These are phyloP conservation scores for Petaurus breviceps DNA, from an alignment of 2,113 vertebrate species.

Conservation along the genomic window DNA sequence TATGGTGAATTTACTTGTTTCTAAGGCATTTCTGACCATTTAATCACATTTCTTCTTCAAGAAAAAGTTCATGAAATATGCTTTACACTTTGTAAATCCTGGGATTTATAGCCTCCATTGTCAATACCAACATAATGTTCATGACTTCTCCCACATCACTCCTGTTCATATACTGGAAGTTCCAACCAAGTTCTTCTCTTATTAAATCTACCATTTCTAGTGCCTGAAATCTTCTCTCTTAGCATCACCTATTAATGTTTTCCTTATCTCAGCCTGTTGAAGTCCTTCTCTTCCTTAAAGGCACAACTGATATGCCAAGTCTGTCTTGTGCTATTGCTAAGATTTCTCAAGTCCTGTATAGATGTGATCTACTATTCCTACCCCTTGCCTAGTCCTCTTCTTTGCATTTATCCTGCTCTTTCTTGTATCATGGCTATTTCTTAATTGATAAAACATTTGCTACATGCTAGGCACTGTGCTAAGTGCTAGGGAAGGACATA, in stretches of 20 bases:
- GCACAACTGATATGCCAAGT: neutral
- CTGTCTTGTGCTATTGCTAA: neutral
- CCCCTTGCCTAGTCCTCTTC: neutral
- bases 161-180: neutral
- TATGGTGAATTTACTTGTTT: neutral
- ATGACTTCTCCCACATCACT: neutral
- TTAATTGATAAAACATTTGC: neutral
- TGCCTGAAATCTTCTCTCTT: neutral
- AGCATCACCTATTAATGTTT: neutral
- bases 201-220: neutral
- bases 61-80: neutral
- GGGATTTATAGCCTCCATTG: neutral
- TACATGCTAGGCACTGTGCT: neutral
- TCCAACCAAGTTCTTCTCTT: neutral
- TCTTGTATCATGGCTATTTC: neutral
- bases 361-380: neutral
- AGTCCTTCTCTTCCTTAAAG: neutral
- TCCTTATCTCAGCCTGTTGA: neutral
- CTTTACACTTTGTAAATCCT: neutral
- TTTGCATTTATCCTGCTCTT: neutral
- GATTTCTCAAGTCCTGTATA: neutral
- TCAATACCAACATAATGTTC: neutral
- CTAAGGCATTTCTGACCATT: neutral
- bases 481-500: neutral
- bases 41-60: neutral